These are phyloP conservation scores for Cosmia trapezina DNA, from an alignment of 2,888 invertebrate species.

Conservation along the genomic window DNA sequence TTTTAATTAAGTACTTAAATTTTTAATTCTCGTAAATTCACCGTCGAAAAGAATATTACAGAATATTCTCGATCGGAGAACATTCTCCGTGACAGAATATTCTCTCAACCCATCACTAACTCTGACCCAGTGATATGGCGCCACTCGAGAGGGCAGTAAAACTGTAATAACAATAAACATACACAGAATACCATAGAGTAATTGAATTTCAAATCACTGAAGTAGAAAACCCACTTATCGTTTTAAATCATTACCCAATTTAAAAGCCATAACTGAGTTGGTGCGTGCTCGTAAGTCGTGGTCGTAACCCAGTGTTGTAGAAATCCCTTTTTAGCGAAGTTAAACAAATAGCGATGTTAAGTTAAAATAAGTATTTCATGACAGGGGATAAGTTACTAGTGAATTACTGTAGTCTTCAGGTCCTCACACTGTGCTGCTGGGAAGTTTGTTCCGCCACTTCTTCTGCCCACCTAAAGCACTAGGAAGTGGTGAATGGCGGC, in stretches of 20 bases:
- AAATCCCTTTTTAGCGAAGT: neutral
- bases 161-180: slow-evolving; percentile 28
- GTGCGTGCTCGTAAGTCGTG: slow-evolving; percentile 1
- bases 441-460: too few species aligned
- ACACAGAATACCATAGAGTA: slow-evolving; percentile 26
- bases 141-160: slow-evolving; percentile 15
- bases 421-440: too few species aligned
- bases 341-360: neutral
- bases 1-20: too few species aligned
- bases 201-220: slow-evolving; percentile 33
- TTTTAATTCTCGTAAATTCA: too few species aligned
- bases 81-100: too few species aligned
- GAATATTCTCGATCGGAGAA: too few species aligned
- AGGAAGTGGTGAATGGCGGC: too few species aligned
- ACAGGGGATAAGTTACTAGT: neutral
- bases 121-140: slow-evolving; percentile 10
- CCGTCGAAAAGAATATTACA: too few species aligned
- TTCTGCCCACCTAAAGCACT: too few species aligned
- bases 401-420: too few species aligned
- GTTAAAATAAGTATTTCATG: neutral
- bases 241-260: slow-evolving; percentile 50
- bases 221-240: slow-evolving; percentile 19
- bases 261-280: slow-evolving; percentile 37
- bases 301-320: slow-evolving; percentile 15
- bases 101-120: neutral